Evolutionary conservation across 2,113 vertebrate species (phyloP).

Genomic region (Sapajus apella): DNA sequence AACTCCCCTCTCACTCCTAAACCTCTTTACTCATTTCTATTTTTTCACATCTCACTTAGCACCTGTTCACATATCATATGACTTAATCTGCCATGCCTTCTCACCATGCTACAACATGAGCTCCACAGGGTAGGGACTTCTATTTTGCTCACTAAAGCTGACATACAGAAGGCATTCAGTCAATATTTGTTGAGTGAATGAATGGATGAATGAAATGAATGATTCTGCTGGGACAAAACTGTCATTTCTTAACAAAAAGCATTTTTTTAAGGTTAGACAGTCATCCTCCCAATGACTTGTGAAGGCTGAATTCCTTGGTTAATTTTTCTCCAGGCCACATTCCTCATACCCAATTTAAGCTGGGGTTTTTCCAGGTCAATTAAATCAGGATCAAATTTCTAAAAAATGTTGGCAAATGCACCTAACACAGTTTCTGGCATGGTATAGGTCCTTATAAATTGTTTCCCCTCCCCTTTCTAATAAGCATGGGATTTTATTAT

Average conservation of each 20-base stretch:
- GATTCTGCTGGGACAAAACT: neutral
- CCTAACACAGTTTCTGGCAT: neutral
- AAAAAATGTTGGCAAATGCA: neutral
- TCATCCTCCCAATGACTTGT: neutral
- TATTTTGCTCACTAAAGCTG: neutral
- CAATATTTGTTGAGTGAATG: neutral
- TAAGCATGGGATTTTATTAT: neutral
- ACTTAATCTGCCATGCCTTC: neutral
- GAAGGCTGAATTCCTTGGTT: neutral
- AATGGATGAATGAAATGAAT: neutral
- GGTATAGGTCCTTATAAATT: neutral
- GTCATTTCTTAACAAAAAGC: neutral
- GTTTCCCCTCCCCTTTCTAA: neutral
- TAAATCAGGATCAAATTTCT: conserved; percentile 8
- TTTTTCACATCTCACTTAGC: neutral
- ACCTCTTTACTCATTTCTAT: neutral
- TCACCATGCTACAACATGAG: neutral
- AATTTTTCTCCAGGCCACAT: neutral
- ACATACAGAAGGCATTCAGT: neutral
- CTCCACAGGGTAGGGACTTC: neutral
- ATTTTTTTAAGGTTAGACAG: neutral
- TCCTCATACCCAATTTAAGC: neutral
- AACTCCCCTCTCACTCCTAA: neutral
- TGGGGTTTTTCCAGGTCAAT: conserved; percentile 34
- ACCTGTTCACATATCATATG: neutral